A percentile compares a stretch with the other conserved stretches of the same genome.
Conservation (phyloP, 2,888 invertebrate species). For the Cryptocheilus praepositus region DNA sequence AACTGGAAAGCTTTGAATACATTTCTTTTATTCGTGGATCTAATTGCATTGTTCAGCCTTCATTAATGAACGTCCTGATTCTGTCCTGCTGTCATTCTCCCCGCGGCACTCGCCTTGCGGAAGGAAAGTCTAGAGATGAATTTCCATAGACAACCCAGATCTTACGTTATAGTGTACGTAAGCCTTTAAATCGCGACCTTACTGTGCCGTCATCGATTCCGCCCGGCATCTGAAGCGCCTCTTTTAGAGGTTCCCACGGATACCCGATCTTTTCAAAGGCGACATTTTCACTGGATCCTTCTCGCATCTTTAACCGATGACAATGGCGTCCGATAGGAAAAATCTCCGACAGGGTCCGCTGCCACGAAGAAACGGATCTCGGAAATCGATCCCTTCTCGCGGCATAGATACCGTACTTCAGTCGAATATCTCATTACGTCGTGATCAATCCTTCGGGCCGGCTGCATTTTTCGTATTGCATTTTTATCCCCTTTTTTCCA, state of each 20-base stretch:
- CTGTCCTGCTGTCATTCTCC: constrained; percentile 11
- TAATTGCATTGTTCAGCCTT: too few species aligned
- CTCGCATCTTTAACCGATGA: constrained; percentile 4
- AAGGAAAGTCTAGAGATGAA: constrained; percentile 26
- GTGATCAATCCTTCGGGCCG: too few species aligned
- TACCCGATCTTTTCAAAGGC: constrained; percentile 19
- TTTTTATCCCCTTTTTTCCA: too few species aligned
- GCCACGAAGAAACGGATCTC: too few species aligned
- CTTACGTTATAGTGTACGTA: constrained; percentile 19
- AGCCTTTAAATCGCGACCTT: constrained; percentile 30
- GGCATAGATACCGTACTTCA: too few species aligned
- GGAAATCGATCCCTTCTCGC: too few species aligned
- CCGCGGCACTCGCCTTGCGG: constrained; percentile 15
- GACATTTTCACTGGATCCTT: constrained; percentile 19
- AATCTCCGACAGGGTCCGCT: not conserved
- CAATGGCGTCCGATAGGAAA: constrained; percentile 8
- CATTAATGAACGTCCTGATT: too few species aligned
- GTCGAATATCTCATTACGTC: too few species aligned
- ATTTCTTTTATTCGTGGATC: too few species aligned
- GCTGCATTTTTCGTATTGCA: too few species aligned
- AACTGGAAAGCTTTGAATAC: too few species aligned
- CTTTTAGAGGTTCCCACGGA: constrained; percentile 21
- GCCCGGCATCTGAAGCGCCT: constrained; percentile 17
- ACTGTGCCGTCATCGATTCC: constrained; percentile 22
- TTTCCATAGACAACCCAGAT: constrained; percentile 41